Percentiles rank a stretch among this genome's conserved stretches.
Conservation (phyloP, 1,140 invertebrate genomes). For the Aleiodes sp. region DNA sequence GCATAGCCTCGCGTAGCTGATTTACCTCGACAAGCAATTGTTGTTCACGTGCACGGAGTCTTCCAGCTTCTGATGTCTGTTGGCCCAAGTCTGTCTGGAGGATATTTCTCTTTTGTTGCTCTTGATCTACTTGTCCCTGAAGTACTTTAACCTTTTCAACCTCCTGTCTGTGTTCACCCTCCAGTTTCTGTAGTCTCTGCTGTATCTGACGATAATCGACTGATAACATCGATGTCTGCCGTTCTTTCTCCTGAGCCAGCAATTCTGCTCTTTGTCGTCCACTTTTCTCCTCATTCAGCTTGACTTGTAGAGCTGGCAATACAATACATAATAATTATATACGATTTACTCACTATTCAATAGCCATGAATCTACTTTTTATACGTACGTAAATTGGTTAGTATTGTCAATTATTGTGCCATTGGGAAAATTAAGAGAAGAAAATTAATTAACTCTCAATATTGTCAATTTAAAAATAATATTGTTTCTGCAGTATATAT, state of each 20-base stretch:
- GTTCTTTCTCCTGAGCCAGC: constrained; percentile 88
- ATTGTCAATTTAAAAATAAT: too few relatives aligned
- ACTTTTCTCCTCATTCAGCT: constrained; percentile 89
- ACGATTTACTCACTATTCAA: neutral
- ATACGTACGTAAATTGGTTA: constrained; percentile 34
- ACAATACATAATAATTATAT: neutral
- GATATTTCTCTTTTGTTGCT: constrained; percentile 80
- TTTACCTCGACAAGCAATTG: constrained; percentile 78
- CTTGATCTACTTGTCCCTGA: constrained; percentile 88
- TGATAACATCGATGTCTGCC: constrained; percentile 92
- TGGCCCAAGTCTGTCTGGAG: constrained; percentile 79
- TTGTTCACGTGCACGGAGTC: constrained; percentile 79
- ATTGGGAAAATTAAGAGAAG: neutral
- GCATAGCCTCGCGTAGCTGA: constrained; percentile 76
- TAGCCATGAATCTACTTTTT: neutral
- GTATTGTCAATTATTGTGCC: neutral
- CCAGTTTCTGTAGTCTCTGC: constrained; percentile 87
- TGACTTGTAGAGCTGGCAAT: constrained; percentile 82
- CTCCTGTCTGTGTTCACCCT: constrained; percentile 89
- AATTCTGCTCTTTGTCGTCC: constrained; percentile 84
- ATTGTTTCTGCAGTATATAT: too few relatives aligned
- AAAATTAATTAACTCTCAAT: constrained; percentile 20
- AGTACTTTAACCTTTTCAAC: constrained; percentile 86
- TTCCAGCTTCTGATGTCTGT: constrained; percentile 76
- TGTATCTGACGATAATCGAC: constrained; percentile 94